Evolutionary conservation across 2,113 vertebrate genomes (phyloP).

Genomic region (Paracanthobrama guichenoti): DNA sequence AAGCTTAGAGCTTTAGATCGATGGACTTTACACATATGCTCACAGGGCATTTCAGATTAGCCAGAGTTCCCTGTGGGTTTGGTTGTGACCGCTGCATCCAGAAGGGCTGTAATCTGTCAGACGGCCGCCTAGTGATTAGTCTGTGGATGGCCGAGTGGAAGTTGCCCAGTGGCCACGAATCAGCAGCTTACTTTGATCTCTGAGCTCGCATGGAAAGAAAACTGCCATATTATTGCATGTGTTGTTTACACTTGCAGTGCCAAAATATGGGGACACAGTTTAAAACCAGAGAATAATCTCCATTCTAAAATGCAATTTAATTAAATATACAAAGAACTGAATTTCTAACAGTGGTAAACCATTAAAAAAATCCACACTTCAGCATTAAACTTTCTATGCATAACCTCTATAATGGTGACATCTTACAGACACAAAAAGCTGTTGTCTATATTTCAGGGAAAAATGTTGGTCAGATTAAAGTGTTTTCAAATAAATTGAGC

Average conservation of each 20-base stretch:
- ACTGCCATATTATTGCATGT: background rate
- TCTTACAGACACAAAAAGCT: background rate
- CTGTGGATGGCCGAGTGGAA: slow-evolving; percentile 26
- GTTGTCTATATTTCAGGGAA: background rate
- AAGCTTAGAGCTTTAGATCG: slow-evolving; percentile 46
- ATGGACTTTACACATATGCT: slow-evolving; percentile 55
- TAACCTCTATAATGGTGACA: background rate
- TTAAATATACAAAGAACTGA: background rate
- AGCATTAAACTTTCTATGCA: background rate
- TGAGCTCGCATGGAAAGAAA: background rate
- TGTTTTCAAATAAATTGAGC: background rate
- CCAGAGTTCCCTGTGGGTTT: slow-evolving; percentile 52
- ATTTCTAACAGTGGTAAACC: background rate
- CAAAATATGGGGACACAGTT: background rate
- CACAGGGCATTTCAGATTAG: slow-evolving; percentile 50
- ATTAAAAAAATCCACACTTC: background rate
- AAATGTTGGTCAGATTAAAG: slow-evolving; percentile 5
- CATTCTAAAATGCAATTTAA: background rate
- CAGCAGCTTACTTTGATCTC: slow-evolving; percentile 25
- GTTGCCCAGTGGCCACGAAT: slow-evolving; percentile 27
- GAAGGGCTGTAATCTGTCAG: slow-evolving; percentile 58
- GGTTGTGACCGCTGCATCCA: slow-evolving; percentile 25
- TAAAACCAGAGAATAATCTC: background rate
- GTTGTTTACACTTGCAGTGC: background rate
- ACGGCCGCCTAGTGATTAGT: slow-evolving; percentile 28